phyloP scores from a whole-genome alignment of 2,888 invertebrate genomes.

The Kuschelorhynchus macadamiae region DNA sequence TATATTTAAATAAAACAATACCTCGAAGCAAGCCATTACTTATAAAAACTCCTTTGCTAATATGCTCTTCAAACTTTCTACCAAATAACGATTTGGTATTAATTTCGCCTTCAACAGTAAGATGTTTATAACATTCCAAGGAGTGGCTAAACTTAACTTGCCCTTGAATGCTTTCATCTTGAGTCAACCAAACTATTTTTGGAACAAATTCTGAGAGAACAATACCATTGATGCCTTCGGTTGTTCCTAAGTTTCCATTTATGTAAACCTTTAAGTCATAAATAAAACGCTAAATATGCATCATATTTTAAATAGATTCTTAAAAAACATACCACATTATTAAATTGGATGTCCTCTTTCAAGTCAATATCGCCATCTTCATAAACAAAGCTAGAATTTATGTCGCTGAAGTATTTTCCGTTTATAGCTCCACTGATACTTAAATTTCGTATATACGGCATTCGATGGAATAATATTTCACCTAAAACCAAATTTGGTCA shows the following conservation, averaged over 20 bases:
- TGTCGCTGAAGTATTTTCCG: constrained; percentile 54
- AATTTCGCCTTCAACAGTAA: constrained; percentile 60
- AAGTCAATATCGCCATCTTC: constrained; percentile 56
- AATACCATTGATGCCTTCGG: constrained; percentile 61
- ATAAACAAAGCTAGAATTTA: constrained; percentile 60
- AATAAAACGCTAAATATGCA: neutral
- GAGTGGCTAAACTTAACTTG: constrained; percentile 65
- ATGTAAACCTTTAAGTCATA: constrained; percentile 57
- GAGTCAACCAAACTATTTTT: constrained; percentile 66
- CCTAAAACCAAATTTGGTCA: constrained; percentile 55
- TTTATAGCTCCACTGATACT: constrained; percentile 59
- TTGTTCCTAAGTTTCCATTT: constrained; percentile 49
- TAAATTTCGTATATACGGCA: constrained; percentile 60
- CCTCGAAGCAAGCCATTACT: constrained; percentile 64
- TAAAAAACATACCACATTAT: constrained; percentile 54
- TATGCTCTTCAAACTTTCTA: constrained; percentile 67
- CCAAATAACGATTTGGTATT: constrained; percentile 63
- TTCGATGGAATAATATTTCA: constrained; percentile 61
- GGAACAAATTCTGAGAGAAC: constrained; percentile 64
- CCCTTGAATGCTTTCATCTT: constrained; percentile 61
- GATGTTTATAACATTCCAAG: constrained; percentile 56
- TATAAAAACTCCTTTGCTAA: constrained; percentile 67
- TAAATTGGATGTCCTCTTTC: constrained; percentile 56
- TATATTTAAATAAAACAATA: constrained; percentile 42
- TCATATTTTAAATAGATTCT: neutral